Percentiles rank a stretch among this genome's conserved stretches.
phyloP scores from a whole-genome alignment of 37 sponge, comb jelly and placozoan species.

The Beroe ovata region DNA sequence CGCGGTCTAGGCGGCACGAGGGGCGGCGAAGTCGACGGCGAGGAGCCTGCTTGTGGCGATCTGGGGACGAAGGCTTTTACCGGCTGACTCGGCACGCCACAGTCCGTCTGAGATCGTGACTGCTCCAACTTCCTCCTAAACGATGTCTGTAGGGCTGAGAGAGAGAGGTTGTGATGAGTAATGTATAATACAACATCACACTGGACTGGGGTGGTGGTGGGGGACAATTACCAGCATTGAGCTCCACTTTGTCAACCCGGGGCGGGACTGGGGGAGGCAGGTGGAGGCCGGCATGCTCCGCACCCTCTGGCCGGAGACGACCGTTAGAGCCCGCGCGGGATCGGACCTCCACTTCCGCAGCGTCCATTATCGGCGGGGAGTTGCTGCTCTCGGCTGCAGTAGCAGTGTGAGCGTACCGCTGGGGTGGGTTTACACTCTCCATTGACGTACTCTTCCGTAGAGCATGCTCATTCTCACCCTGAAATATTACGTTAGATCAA shows the following conservation, averaged over 20 bases:
- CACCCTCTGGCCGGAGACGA: not conserved
- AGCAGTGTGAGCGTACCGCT: constrained; percentile 54
- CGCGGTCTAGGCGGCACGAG: constrained; percentile 13
- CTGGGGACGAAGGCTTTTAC: constrained; percentile 22
- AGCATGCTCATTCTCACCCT: not conserved
- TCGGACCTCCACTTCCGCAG: not conserved
- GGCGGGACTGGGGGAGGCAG: constrained; percentile 43
- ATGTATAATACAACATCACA: no score
- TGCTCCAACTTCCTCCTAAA: constrained; percentile 55
- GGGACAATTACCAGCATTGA: constrained; percentile 14
- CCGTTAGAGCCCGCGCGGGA: not conserved
- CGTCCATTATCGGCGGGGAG: no score
- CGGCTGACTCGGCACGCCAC: not conserved
- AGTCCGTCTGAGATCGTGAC: constrained; percentile 3
- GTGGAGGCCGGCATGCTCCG: not conserved
- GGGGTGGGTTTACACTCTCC: constrained; percentile 38
- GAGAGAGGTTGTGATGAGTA: no score
- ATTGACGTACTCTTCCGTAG: constrained; percentile 44
- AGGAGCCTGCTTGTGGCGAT: constrained; percentile 22
- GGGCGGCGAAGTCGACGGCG: constrained; percentile 11
- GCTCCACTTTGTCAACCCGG: constrained; percentile 12
- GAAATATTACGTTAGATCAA: no score
- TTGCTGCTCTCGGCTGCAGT: not conserved
- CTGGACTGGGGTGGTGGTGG: no score
- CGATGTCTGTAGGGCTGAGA: constrained; percentile 41